Evolutionary conservation across 2,797 vertebrate genomes (phyloP).

Genomic region (Sebastes nivosus): DNA sequence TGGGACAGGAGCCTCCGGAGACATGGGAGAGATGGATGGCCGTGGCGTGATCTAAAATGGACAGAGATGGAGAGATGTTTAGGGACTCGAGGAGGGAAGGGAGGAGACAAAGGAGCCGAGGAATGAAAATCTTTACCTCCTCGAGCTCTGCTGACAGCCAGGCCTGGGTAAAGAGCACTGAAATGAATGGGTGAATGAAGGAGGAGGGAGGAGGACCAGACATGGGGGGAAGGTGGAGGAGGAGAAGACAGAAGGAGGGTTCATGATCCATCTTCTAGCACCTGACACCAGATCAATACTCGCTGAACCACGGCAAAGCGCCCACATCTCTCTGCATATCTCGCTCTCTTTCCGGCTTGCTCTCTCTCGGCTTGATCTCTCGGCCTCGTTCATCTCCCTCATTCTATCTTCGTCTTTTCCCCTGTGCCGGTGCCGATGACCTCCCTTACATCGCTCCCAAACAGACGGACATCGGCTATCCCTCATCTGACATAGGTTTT

Average conservation of each 20-base stretch:
- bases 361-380: constrained; percentile 26
- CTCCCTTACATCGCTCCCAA: constrained; percentile 14
- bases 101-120: neutral
- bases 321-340: constrained; percentile 45
- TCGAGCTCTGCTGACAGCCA: constrained; percentile 8
- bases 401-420: constrained; percentile 19
- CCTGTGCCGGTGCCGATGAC: constrained; percentile 32
- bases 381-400: constrained; percentile 17
- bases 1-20: neutral
- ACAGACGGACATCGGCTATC: neutral
- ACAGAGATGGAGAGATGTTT: constrained; percentile 17
- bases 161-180: constrained; percentile 9
- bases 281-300: constrained; percentile 75
- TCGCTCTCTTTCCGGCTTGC: constrained; percentile 3
- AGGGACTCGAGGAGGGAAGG: neutral
- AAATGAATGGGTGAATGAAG: constrained; percentile 18
- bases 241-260: constrained; percentile 37
- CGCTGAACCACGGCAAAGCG: constrained; percentile 48
- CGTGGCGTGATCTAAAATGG: neutral
- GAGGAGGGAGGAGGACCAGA: neutral
- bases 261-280: constrained; percentile 67
- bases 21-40: neutral
- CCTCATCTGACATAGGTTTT: neutral
- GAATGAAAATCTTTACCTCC: constrained; percentile 14
- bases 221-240: constrained; percentile 25